Conservation (phyloP, 2,113 vertebrate species). For the Anser cygnoides region DNA sequence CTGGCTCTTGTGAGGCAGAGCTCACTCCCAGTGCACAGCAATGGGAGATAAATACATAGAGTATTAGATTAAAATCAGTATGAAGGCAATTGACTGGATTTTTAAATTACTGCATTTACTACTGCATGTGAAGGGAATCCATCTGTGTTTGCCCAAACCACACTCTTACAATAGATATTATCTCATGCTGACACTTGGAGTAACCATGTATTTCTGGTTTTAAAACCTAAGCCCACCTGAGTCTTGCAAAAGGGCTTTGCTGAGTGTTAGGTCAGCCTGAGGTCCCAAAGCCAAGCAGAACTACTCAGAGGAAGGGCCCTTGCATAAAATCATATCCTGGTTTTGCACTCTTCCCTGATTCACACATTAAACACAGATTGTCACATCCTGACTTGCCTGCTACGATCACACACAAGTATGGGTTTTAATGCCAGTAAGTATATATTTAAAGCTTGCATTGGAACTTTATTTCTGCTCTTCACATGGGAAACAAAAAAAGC, state of each 20-base stretch:
- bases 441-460: slow-evolving; percentile 3
- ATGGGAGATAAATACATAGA: not conserved
- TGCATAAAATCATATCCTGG: not conserved
- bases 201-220: not conserved
- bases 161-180: not conserved
- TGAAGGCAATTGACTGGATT: not conserved
- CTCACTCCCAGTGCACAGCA: not conserved
- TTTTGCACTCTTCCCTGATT: not conserved
- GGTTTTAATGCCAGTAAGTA: not conserved
- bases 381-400: not conserved
- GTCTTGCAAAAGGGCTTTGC: not conserved
- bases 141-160: not conserved
- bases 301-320: not conserved
- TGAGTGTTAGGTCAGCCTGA: not conserved
- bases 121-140: not conserved
- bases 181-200: not conserved
- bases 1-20: not conserved
- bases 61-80: not conserved
- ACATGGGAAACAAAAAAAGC: not conserved
- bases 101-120: not conserved
- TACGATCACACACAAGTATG: not conserved
- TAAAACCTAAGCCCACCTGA: not conserved
- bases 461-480: slow-evolving; percentile 21
- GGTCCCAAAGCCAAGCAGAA: not conserved
- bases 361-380: not conserved